A percentile compares a stretch with the other conserved stretches of the same genome.
Evolutionary conservation across 2,797 vertebrate species (phyloP).

Genomic region (Cossypha niveicapilla): DNA sequence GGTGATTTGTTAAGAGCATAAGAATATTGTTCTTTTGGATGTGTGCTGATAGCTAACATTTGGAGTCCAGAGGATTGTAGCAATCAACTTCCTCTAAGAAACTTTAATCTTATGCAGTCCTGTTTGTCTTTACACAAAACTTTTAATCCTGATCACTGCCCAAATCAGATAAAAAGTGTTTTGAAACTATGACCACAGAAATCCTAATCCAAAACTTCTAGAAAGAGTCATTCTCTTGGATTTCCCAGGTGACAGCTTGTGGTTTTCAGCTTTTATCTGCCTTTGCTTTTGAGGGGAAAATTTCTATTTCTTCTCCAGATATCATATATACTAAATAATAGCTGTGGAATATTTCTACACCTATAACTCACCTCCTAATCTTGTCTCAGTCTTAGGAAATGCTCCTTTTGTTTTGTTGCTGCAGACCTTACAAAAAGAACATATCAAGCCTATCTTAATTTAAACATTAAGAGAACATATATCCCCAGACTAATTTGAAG

Average conservation of each 20-base stretch:
- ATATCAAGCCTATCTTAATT: background rate
- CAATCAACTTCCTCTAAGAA: background rate
- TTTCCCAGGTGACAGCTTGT: background rate
- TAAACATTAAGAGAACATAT: background rate
- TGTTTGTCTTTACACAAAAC: background rate
- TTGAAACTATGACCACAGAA: background rate
- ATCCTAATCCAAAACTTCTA: background rate
- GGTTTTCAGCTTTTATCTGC: background rate
- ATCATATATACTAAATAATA: background rate
- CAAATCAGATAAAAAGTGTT: background rate
- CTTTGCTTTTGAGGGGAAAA: accelerated
- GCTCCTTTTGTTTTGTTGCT: background rate
- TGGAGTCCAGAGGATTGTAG: background rate
- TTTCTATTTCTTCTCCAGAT: background rate
- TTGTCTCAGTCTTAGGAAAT: background rate
- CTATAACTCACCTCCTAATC: background rate
- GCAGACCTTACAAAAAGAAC: background rate
- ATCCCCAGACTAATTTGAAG: background rate
- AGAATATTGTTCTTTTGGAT: background rate
- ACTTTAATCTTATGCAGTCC: background rate
- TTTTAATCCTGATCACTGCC: background rate
- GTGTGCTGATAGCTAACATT: background rate
- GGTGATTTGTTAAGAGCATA: background rate
- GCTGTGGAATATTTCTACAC: background rate
- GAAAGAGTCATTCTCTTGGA: background rate